phyloP scores from a whole-genome alignment of 2,113 vertebrate species.

The Rattus rattus region DNA sequence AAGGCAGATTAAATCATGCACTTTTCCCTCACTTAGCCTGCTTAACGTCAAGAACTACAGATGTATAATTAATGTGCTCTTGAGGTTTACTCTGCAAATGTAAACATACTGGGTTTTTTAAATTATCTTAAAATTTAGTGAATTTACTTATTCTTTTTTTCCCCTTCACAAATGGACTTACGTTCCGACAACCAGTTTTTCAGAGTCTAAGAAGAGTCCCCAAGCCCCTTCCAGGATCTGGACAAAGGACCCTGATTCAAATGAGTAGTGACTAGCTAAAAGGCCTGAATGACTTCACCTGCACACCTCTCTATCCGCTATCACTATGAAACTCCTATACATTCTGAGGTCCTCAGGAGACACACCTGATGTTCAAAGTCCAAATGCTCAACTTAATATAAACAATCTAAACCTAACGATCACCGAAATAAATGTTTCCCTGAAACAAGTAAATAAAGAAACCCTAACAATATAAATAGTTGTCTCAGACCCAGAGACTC shows the following conservation, averaged over 20 bases:
- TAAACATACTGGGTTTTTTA: constrained; percentile 62
- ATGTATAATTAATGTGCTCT: constrained; percentile 77
- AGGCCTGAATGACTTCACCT: neutral
- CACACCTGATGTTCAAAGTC: neutral
- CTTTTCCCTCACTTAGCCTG: constrained; percentile 64
- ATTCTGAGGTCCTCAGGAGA: neutral
- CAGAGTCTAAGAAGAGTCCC: constrained; percentile 9
- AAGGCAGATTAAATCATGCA: constrained; percentile 73
- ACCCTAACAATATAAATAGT: neutral
- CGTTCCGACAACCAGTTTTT: constrained; percentile 12
- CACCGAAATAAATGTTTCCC: neutral
- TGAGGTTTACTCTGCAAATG: constrained; percentile 71
- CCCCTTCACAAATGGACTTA: neutral
- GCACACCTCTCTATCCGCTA: neutral
- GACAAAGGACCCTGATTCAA: neutral
- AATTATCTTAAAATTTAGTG: constrained; percentile 51
- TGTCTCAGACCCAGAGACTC: neutral
- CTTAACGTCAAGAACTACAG: constrained; percentile 75
- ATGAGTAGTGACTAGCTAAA: constrained; percentile 19
- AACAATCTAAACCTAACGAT: neutral
- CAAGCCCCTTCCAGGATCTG: neutral
- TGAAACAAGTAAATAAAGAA: constrained; percentile 33
- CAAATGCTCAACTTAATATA: neutral
- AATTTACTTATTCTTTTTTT: neutral
- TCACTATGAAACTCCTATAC: neutral